phyloP scores from a whole-genome alignment of 2,797 vertebrate species.

The Amblyopsis hoosieri region DNA sequence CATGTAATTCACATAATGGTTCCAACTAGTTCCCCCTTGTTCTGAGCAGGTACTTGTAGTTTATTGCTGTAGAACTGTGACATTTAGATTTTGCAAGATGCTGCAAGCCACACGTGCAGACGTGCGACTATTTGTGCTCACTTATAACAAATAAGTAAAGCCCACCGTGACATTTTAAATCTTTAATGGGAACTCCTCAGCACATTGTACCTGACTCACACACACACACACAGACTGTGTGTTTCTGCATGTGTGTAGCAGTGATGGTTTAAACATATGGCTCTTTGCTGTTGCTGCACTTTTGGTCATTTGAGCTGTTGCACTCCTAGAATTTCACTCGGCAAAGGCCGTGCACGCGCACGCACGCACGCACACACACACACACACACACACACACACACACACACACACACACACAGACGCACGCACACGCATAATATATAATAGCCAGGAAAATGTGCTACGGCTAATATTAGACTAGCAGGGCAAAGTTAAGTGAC shows the following conservation, averaged over 20 bases:
- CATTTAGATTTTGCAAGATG: too few relatives aligned
- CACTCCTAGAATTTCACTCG: constrained; percentile 73
- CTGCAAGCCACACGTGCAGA: too few relatives aligned
- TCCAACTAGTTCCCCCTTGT: too few relatives aligned
- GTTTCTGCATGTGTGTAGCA: constrained; percentile 14
- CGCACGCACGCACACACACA: constrained; percentile 21
- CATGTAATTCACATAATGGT: too few relatives aligned
- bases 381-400: constrained; percentile 22
- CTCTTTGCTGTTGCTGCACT: constrained; percentile 60
- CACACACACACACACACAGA: too few relatives aligned
- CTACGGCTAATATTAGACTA: constrained; percentile 83
- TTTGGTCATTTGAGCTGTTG: constrained; percentile 72
- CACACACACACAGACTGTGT: constrained; percentile 19
- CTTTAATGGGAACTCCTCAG: constrained; percentile 15
- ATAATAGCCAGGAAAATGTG: constrained; percentile 74
- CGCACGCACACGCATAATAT: constrained; percentile 20
- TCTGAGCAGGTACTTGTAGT: too few relatives aligned
- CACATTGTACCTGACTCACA: constrained; percentile 10
- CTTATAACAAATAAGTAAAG: constrained; percentile 12
- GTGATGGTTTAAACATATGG: constrained; percentile 69
- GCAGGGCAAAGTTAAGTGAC: constrained; percentile 58
- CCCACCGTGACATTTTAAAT: constrained; percentile 17
- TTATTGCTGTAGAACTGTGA: too few relatives aligned
- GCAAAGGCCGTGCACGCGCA: constrained; percentile 23
- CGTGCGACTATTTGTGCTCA: too few relatives aligned